phyloP scores from a whole-genome alignment of 2,113 vertebrate species.

The Ctenodactylus gundi region DNA sequence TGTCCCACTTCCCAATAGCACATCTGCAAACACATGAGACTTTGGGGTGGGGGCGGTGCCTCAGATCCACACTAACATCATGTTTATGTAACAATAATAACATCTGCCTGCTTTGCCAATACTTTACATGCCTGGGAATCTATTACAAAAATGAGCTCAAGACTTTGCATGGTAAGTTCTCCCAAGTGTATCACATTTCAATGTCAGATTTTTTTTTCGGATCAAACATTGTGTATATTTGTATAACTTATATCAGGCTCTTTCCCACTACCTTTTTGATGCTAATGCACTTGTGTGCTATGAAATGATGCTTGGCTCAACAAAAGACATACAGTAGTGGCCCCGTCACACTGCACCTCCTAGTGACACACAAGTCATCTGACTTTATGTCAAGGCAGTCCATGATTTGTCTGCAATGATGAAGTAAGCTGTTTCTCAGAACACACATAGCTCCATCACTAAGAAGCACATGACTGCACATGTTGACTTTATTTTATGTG shows the following conservation, averaged over 20 bases:
- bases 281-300: background rate
- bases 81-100: background rate
- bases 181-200: background rate
- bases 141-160: background rate
- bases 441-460: too few relatives aligned
- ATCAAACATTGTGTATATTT: background rate
- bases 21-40: too few relatives aligned
- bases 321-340: too few relatives aligned
- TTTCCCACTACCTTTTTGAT: background rate
- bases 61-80: too few relatives aligned
- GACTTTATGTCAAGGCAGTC: too few relatives aligned
- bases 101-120: background rate
- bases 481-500: background rate
- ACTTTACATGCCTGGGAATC: background rate
- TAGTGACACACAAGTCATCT: background rate
- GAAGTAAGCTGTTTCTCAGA: background rate
- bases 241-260: background rate
- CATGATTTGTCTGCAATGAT: accelerated
- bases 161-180: background rate
- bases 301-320: background rate
- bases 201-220: too few relatives aligned
- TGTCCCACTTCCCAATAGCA: too few relatives aligned
- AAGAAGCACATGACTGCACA: accelerated
- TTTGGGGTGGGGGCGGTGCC: too few relatives aligned
- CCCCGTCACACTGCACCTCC: accelerated